Evolutionary conservation across 2,797 vertebrate species (phyloP).

Genomic region (Danio jaintianensis): DNA sequence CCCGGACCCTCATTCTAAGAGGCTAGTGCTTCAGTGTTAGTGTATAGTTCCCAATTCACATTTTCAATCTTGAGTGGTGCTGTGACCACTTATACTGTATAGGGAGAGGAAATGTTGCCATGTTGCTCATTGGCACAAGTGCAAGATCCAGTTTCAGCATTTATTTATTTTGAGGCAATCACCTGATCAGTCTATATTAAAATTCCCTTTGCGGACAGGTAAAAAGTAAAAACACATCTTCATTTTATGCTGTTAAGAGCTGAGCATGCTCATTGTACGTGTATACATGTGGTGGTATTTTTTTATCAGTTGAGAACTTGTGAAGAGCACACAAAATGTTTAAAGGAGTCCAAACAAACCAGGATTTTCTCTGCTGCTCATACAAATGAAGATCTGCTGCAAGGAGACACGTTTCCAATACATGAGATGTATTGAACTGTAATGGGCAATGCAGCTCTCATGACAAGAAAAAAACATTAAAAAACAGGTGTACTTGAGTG

Average conservation of each 20-base stretch:
- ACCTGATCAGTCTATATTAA: not conserved
- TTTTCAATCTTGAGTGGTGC: slow-evolving; percentile 7
- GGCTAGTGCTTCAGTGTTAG: slow-evolving; percentile 2
- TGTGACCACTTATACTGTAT: not conserved
- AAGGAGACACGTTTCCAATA: too few relatives aligned
- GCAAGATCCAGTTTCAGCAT: not conserved
- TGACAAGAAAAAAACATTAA: too few relatives aligned
- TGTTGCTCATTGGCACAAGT: slow-evolving; percentile 1
- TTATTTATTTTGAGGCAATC: not conserved
- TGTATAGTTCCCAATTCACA: slow-evolving; percentile 8
- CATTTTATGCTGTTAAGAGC: not conserved
- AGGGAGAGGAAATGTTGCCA: not conserved
- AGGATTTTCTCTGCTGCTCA: too few relatives aligned
- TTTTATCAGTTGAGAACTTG: too few relatives aligned
- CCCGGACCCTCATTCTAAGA: not conserved
- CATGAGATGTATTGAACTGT: too few relatives aligned
- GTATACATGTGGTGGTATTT: too few relatives aligned
- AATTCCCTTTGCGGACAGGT: not conserved
- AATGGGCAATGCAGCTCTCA: too few relatives aligned
- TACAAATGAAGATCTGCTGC: too few relatives aligned
- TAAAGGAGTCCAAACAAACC: too few relatives aligned
- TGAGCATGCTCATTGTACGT: too few relatives aligned
- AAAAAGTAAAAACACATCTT: not conserved
- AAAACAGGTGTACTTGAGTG: too few relatives aligned
- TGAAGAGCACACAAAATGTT: too few relatives aligned